These are phyloP conservation scores for Ochotona princeps DNA, from an alignment of 2,113 vertebrate species.

Conservation along the genomic window DNA sequence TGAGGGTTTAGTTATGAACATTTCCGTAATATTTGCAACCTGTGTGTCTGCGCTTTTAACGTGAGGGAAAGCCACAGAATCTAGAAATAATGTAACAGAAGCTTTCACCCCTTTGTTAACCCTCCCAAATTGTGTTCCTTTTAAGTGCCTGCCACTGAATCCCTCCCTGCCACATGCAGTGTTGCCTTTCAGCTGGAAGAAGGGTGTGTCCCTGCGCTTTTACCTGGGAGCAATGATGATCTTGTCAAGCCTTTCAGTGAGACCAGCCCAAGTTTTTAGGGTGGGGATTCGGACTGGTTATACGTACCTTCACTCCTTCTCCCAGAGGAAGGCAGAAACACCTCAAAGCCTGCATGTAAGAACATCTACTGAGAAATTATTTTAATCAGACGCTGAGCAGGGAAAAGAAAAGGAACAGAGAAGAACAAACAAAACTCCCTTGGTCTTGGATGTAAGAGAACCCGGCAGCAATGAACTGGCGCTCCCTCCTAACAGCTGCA, in stretches of 20 bases:
- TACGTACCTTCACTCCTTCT: constrained; percentile 86
- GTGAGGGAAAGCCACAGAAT: background rate
- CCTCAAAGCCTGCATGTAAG: constrained; percentile 85
- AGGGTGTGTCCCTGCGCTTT: constrained; percentile 89
- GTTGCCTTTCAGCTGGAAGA: constrained; percentile 85
- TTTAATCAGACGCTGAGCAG: constrained; percentile 72
- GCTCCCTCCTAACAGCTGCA: constrained; percentile 75
- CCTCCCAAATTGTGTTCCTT: background rate
- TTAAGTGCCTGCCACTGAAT: background rate
- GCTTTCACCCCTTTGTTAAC: background rate
- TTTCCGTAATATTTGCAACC: background rate
- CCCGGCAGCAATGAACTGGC: constrained; percentile 87
- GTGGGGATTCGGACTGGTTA: constrained; percentile 89
- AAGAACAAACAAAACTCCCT: constrained; percentile 77
- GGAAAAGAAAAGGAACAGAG: constrained; percentile 76
- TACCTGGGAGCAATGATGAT: constrained; percentile 89
- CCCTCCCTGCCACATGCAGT: constrained; percentile 68
- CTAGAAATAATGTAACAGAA: background rate
- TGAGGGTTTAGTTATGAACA: constrained; percentile 32
- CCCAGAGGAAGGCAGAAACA: constrained; percentile 87
- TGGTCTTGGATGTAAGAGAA: constrained; percentile 82
- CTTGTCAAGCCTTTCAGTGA: constrained; percentile 86
- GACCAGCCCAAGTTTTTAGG: constrained; percentile 91
- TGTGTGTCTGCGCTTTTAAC: background rate
- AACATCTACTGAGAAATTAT: constrained; percentile 82